A percentile compares a stretch with the other conserved stretches of the same genome.
These are phyloP conservation scores for Apomyelois bistriatella DNA, from an alignment of 2,888 invertebrate genomes.

Conservation along the genomic window DNA sequence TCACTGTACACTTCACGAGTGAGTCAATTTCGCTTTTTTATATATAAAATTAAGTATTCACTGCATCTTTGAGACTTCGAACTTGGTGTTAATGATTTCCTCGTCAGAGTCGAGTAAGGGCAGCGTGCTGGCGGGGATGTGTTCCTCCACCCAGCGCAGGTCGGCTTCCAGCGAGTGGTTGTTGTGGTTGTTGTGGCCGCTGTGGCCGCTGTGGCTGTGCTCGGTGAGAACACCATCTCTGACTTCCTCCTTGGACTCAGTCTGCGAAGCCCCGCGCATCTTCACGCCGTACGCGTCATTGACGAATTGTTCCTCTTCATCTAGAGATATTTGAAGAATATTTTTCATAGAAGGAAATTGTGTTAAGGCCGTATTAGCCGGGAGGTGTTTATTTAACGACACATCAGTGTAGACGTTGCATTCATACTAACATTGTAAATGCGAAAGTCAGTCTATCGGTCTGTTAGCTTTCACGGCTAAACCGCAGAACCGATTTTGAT, in stretches of 20 bases:
- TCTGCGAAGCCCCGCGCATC: conserved; percentile 79
- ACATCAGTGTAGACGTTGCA: too few relatives aligned
- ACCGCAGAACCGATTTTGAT: too few relatives aligned
- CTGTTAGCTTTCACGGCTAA: too few relatives aligned
- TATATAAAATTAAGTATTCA: conserved; percentile 59
- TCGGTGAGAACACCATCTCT: too few relatives aligned
- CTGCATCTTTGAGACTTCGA: conserved; percentile 95
- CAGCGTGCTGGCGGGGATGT: conserved; percentile 89
- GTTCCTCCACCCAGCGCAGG: conserved; percentile 94
- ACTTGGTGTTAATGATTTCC: conserved; percentile 91
- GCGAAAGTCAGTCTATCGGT: too few relatives aligned
- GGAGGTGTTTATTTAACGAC: too few relatives aligned
- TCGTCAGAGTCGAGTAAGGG: conserved; percentile 86
- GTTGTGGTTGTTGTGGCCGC: conserved; percentile 29
- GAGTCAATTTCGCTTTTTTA: too few relatives aligned
- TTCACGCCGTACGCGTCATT: conserved; percentile 93
- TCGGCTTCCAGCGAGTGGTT: conserved; percentile 68
- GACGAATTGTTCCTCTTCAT: conserved; percentile 91
- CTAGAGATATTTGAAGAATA: conserved; percentile 42
- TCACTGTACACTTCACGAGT: too few relatives aligned
- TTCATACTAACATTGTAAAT: too few relatives aligned
- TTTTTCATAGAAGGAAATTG: neutral
- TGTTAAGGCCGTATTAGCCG: too few relatives aligned
- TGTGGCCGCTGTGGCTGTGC: too few relatives aligned
- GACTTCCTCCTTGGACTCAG: conserved; percentile 27